Evolutionary conservation across 2,888 invertebrate genomes (phyloP).

Genomic region (Nomada lathburiana): DNA sequence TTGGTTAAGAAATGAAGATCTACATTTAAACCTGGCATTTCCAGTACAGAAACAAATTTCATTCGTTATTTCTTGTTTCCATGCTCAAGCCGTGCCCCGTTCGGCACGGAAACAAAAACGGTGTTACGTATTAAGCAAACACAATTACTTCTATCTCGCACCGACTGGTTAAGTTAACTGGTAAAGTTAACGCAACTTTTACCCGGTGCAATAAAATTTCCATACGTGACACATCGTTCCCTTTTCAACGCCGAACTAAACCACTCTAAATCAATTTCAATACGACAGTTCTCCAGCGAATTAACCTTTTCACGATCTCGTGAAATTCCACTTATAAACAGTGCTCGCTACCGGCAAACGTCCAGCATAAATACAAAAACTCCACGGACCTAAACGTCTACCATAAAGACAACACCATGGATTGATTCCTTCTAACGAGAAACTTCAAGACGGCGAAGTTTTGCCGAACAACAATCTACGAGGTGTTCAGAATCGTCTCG

Average conservation of each 20-base stretch:
- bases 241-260: neutral
- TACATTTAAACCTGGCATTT: too few relatives aligned
- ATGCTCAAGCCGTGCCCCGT: too few relatives aligned
- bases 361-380: too few relatives aligned
- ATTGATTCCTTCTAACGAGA: slow-evolving; percentile 44
- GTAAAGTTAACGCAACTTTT: slow-evolving; percentile 46
- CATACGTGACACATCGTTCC: slow-evolving; percentile 34
- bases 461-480: slow-evolving; percentile 46
- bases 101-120: neutral
- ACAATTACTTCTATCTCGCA: slow-evolving; percentile 27
- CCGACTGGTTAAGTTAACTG: slow-evolving; percentile 10
- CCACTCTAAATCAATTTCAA: too few relatives aligned
- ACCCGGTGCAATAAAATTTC: slow-evolving; percentile 37
- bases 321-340: neutral
- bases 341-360: too few relatives aligned
- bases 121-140: neutral
- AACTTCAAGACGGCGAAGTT: slow-evolving; percentile 18
- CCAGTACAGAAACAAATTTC: too few relatives aligned
- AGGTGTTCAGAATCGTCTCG: slow-evolving; percentile 33
- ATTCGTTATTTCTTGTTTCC: too few relatives aligned
- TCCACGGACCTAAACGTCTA: too few relatives aligned
- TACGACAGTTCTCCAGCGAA: too few relatives aligned
- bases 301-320: neutral
- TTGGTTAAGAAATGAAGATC: too few relatives aligned
- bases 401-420: neutral